Evolutionary conservation across 2,113 vertebrate species (phyloP), one percentile per base, ranked within the genome.

Genomic region (Pituophis catenifer): DNA sequence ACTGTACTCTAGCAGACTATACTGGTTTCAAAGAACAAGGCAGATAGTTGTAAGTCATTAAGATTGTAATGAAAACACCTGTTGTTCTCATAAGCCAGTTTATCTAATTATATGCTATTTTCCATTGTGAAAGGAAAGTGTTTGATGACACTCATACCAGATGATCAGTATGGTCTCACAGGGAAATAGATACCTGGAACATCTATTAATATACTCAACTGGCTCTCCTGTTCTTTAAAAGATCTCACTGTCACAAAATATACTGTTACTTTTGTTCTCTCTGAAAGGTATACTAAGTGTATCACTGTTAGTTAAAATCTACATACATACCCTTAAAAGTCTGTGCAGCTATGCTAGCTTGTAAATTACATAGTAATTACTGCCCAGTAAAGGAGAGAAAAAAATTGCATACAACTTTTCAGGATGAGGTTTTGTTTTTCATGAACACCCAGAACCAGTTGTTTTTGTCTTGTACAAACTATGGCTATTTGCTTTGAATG

Each of bases 21-120:
- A 90, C 1, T 19, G 29, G 53, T 58, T 62, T 59, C 59, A 59
- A 48, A 93, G 53, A 89, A 89, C 54, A 1, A 29, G 85, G 38
- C 24, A 89, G 38, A n/a, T 10, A 91, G 44, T 59, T 59, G 8
- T 44, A 52, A 89, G 55, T 54, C 50, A 91, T 8, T 54, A 70
- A 86, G 29, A 53, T 8, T 59, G 54, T 57, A 90, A 17, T 33
- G 54, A 95, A 62, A 0, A 0, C 11, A 29, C 29, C 21, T 70
- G 17, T 26, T 93, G 85, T 93, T 89, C 21, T 33, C 57, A 2
- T 12, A 58, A 93, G 53, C 21, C 70, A 88, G n/a, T 94, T 85
- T 5, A 57, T 17, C 58, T 59, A 87, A 62, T 70, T 92, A 53
- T 81, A 90, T 92, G 92, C 15, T 23, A 91, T 55, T 94, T 93